Conservation (phyloP, 1,140 invertebrate species). For the Drosophila chauvacae region DNA sequence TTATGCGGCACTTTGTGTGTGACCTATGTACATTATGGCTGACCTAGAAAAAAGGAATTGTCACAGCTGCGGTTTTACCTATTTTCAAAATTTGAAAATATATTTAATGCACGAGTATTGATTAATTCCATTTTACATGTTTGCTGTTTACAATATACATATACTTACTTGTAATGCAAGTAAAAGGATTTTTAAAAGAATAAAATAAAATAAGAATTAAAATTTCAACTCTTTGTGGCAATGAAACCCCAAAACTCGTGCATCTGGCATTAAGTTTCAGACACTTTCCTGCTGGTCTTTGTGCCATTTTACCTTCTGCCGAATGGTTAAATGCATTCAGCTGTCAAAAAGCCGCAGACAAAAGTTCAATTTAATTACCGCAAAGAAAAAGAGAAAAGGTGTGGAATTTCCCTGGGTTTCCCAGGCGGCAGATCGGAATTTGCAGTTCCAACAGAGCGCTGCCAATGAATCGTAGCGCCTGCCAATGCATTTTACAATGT, state of each 20-base stretch:
- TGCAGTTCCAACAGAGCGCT: not conserved
- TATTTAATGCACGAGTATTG: not conserved
- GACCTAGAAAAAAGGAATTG: slow-evolving; percentile 4
- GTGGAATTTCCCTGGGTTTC: slow-evolving; percentile 9
- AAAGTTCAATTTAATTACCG: slow-evolving; percentile 64
- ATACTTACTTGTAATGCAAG: no score
- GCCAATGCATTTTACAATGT: slow-evolving; percentile 65
- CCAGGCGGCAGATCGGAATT: slow-evolving; percentile 10
- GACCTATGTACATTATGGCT: not conserved
- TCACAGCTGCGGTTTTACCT: not conserved
- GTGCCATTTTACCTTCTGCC: slow-evolving; percentile 44
- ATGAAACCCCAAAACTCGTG: not conserved
- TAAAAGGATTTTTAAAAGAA: no score
- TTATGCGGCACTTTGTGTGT: no score
- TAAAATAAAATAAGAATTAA: no score
- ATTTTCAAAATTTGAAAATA: slow-evolving; percentile 1
- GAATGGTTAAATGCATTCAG: slow-evolving; percentile 54
- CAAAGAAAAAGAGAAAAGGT: slow-evolving; percentile 36
- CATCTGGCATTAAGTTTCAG: not conserved
- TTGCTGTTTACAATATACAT: not conserved
- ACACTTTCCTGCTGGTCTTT: slow-evolving; percentile 22
- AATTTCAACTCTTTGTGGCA: not conserved
- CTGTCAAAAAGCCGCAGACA: slow-evolving; percentile 55
- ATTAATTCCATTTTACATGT: not conserved
- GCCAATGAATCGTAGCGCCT: slow-evolving; percentile 32